Percentiles rank a stretch among this genome's conserved stretches.
Conservation (phyloP, 1,140 invertebrate genomes). For the Stenopsyche tienmushanensis region DNA sequence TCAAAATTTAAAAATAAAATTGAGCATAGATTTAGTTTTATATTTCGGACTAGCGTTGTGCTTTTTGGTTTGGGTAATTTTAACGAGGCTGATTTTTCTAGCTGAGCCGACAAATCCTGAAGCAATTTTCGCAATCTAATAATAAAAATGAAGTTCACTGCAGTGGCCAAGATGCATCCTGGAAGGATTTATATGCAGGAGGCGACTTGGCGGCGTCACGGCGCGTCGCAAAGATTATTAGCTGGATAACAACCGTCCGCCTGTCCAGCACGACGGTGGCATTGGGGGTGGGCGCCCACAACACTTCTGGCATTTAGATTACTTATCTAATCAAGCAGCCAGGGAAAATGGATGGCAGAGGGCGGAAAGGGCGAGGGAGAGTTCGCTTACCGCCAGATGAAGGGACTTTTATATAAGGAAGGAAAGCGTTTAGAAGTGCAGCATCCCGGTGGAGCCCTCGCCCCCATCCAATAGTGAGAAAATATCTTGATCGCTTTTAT, state of each 20-base stretch:
- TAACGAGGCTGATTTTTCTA: too few relatives aligned
- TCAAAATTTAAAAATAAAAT: neutral
- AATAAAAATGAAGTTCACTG: neutral
- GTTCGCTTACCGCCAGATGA: neutral
- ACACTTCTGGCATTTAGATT: slow-evolving; percentile 41
- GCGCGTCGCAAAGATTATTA: slow-evolving; percentile 36
- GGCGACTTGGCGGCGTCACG: slow-evolving; percentile 22
- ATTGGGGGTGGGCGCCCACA: slow-evolving; percentile 14
- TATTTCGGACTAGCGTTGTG: too few relatives aligned
- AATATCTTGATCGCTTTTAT: too few relatives aligned
- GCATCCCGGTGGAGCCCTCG: neutral
- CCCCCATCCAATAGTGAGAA: neutral
- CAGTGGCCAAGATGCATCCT: neutral
- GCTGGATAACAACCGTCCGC: slow-evolving; percentile 5
- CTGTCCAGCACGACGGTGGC: neutral
- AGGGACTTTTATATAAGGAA: slow-evolving; percentile 19
- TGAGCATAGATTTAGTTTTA: neutral
- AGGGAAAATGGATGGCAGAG: slow-evolving; percentile 5
- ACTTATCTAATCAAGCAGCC: slow-evolving; percentile 39
- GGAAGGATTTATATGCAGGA: slow-evolving; percentile 10
- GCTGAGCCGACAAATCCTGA: too few relatives aligned
- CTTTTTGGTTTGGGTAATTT: too few relatives aligned
- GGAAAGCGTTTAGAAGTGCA: slow-evolving; percentile 7
- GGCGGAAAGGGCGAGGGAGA: slow-evolving; percentile 11
- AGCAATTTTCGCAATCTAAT: neutral